Conservation (phyloP, 2,113 vertebrate species). For the Pluvianellus socialis region DNA sequence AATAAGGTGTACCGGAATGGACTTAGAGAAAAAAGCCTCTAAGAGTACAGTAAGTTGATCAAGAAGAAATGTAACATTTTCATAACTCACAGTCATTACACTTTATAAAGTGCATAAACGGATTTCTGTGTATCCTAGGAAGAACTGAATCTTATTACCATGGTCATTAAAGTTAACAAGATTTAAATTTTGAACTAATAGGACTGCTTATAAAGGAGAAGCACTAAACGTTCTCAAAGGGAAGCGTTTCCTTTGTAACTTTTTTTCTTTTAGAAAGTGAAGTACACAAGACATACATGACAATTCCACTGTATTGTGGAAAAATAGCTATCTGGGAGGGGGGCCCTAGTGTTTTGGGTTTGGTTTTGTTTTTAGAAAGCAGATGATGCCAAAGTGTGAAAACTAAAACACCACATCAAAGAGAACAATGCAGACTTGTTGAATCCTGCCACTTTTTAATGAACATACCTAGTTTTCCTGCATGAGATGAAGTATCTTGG, state of each 20-base stretch:
- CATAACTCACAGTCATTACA: background rate
- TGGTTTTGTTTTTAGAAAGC: background rate
- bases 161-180: background rate
- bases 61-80: background rate
- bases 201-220: background rate
- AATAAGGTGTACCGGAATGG: background rate
- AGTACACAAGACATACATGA: background rate
- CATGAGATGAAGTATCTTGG: background rate
- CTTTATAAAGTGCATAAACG: rapidly evolving
- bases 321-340: background rate
- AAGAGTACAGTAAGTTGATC: rapidly evolving
- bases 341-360: background rate
- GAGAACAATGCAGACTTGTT: background rate
- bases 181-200: background rate
- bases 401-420: background rate
- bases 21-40: background rate
- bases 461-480: background rate
- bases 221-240: background rate
- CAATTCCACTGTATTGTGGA: background rate
- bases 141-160: background rate
- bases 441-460: background rate
- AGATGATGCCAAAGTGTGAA: background rate
- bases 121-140: background rate
- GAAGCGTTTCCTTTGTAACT: background rate
- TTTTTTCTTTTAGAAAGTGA: background rate